A percentile compares a stretch with the other conserved stretches of the same genome.
Evolutionary conservation across 1,140 invertebrate genomes (phyloP).

Genomic region (Manduca sexta): DNA sequence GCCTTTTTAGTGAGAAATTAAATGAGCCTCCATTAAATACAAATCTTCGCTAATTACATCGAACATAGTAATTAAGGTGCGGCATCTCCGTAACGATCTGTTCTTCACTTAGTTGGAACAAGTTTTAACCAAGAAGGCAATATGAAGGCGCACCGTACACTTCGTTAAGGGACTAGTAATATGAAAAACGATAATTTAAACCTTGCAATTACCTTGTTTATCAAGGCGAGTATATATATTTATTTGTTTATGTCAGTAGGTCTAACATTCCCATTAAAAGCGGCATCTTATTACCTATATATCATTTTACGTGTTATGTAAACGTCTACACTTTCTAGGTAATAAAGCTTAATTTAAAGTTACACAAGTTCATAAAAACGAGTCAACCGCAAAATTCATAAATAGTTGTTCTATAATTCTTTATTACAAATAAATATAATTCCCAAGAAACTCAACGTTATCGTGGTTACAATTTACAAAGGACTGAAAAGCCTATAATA

Average conservation of each 20-base stretch:
- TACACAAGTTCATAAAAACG: too few species aligned
- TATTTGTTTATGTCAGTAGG: background rate
- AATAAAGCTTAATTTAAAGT: background rate
- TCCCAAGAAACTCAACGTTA: too few species aligned
- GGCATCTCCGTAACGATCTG: conserved; percentile 20
- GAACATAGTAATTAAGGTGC: conserved; percentile 20
- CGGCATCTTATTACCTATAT: too few species aligned
- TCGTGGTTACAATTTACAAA: too few species aligned
- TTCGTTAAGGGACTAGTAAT: conserved; percentile 20
- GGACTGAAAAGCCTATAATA: too few species aligned
- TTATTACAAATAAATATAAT: too few species aligned
- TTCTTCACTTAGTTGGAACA: conserved; percentile 2
- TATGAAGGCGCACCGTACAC: conserved; percentile 12
- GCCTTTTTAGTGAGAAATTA: conserved; percentile 17
- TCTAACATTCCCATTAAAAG: background rate
- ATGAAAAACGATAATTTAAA: conserved; percentile 20
- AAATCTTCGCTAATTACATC: conserved; percentile 36
- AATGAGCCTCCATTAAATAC: conserved; percentile 28
- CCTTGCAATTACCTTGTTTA: conserved; percentile 14
- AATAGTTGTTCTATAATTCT: too few species aligned
- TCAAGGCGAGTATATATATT: conserved; percentile 3
- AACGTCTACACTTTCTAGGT: background rate
- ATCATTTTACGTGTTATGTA: background rate
- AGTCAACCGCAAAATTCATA: too few species aligned
- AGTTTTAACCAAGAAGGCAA: conserved; percentile 3